Evolutionary conservation across 2,797 vertebrate species (phyloP).

Genomic region (Coendou prehensilis): DNA sequence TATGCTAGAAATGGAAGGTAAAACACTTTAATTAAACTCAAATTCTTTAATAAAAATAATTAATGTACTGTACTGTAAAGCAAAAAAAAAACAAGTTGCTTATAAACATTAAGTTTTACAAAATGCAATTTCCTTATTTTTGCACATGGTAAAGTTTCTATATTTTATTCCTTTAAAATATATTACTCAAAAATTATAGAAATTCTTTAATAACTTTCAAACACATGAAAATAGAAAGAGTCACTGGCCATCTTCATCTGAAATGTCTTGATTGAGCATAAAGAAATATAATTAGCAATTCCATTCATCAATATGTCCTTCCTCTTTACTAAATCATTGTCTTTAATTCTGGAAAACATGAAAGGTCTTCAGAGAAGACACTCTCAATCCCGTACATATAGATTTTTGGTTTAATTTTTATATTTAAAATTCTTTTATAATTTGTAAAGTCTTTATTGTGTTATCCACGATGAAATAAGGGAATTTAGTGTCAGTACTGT

Average conservation of each 20-base stretch:
- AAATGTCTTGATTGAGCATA: background rate
- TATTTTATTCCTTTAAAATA: background rate
- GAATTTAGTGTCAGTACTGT: background rate
- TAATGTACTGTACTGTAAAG: background rate
- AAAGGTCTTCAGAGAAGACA: background rate
- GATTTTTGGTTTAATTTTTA: background rate
- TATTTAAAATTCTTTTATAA: background rate
- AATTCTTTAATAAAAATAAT: background rate
- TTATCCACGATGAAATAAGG: background rate
- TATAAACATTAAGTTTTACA: background rate
- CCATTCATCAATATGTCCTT: background rate
- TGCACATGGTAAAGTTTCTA: background rate
- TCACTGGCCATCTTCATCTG: background rate
- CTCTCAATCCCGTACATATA: background rate
- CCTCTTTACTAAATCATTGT: background rate
- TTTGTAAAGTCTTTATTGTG: background rate
- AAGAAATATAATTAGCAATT: constrained; percentile 20
- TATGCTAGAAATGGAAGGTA: background rate
- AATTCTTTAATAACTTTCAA: background rate
- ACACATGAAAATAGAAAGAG: background rate
- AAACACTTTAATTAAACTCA: background rate
- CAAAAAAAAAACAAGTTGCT: background rate
- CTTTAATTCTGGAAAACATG: background rate
- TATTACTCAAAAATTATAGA: background rate
- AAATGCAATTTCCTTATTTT: background rate